phyloP scores from a whole-genome alignment of 37 sponge, comb jelly and placozoan genomes.

The Diacarnus erythraeanus region DNA sequence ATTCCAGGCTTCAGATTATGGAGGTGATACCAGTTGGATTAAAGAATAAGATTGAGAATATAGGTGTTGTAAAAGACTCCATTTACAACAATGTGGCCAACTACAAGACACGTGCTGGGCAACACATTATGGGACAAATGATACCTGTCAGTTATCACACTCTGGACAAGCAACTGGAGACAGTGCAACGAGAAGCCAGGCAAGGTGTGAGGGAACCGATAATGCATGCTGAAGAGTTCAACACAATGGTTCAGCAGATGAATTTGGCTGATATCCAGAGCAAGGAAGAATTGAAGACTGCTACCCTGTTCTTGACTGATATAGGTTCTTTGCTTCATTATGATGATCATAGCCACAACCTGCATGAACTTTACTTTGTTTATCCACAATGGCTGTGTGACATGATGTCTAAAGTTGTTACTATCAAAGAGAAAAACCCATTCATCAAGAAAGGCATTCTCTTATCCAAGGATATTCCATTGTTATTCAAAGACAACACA shows the following conservation, averaged over 20 bases:
- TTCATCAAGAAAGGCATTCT: constrained; percentile 67
- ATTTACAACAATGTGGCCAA: constrained; percentile 57
- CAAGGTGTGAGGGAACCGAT: constrained; percentile 31
- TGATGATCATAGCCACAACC: constrained; percentile 60
- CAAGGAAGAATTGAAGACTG: constrained; percentile 64
- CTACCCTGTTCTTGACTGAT: constrained; percentile 65
- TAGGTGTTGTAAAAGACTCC: constrained; percentile 52
- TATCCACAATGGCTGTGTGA: constrained; percentile 84
- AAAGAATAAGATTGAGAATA: constrained; percentile 36
- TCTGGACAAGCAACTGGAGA: constrained; percentile 37
- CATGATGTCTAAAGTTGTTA: constrained; percentile 82
- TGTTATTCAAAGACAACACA: constrained; percentile 30
- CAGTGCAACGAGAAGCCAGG: constrained; percentile 28
- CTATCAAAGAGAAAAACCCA: constrained; percentile 73
- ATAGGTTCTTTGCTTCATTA: constrained; percentile 78
- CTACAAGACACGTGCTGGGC: constrained; percentile 32
- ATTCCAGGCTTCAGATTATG: constrained; percentile 25
- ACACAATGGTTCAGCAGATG: constrained; percentile 42
- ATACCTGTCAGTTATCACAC: constrained; percentile 66
- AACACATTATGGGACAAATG: constrained; percentile 55
- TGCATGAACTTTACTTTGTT: constrained; percentile 69
- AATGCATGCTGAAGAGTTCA: constrained; percentile 58
- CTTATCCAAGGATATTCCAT: constrained; percentile 23
- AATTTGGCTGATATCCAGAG: constrained; percentile 46
- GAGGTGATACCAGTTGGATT: constrained; percentile 36